These are phyloP conservation scores for Drosophila nebulosa DNA, from an alignment of 1,140 invertebrate genomes.

Conservation along the genomic window DNA sequence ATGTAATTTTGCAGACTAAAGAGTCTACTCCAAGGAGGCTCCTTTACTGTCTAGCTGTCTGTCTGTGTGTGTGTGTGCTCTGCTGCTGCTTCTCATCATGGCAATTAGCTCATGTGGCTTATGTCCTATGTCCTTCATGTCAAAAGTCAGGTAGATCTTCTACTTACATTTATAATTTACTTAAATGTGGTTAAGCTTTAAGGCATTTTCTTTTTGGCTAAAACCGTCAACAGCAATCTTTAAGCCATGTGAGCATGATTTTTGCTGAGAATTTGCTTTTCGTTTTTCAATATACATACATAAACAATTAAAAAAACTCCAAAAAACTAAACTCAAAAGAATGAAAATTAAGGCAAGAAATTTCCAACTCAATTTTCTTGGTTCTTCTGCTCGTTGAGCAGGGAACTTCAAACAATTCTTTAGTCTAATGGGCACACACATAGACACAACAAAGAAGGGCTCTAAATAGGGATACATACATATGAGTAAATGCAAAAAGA, in stretches of 20 bases:
- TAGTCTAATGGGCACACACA: constrained; percentile 34
- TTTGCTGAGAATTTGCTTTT: too few relatives aligned
- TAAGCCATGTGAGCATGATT: neutral
- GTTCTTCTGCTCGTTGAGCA: constrained; percentile 2
- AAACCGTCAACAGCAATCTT: neutral
- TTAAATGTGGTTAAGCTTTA: neutral
- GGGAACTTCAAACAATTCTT: constrained; percentile 56
- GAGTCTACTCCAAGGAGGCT: neutral
- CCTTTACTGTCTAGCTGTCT: neutral
- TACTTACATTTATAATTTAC: neutral
- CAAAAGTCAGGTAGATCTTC: neutral
- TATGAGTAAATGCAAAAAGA: neutral
- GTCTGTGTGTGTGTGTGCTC: neutral
- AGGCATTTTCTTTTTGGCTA: neutral
- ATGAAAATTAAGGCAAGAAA: neutral
- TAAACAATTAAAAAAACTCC: neutral
- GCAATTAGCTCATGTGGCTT: neutral
- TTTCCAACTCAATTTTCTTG: neutral
- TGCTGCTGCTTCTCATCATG: too few relatives aligned
- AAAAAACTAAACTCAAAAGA: neutral
- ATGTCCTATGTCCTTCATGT: neutral
- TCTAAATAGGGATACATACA: neutral
- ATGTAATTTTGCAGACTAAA: neutral
- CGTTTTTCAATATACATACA: too few relatives aligned
- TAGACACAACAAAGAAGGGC: neutral